A percentile compares a stretch with the other conserved stretches of the same genome.
Evolutionary conservation across 2,797 vertebrate genomes (phyloP).

Genomic region (Cyprinodon diabolis): DNA sequence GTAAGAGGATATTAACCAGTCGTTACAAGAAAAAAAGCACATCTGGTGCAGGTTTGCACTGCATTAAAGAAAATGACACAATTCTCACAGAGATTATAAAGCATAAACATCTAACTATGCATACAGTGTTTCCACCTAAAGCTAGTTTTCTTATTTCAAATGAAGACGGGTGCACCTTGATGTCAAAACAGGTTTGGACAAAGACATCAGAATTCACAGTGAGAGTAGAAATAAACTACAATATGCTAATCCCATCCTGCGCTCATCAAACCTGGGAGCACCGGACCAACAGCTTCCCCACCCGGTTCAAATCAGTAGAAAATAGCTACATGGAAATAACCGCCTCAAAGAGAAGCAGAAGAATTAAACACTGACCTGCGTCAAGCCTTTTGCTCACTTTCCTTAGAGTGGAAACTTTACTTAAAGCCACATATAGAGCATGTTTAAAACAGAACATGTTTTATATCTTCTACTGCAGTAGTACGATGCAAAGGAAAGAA

Average conservation of each 20-base stretch:
- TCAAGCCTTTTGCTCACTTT: background rate
- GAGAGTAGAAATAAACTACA: conserved; percentile 41
- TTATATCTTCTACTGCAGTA: background rate
- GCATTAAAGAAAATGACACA: conserved; percentile 53
- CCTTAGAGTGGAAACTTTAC: conserved; percentile 4
- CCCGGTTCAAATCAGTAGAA: conserved; percentile 10
- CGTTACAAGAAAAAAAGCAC: conserved; percentile 59
- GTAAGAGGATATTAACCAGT: conserved; percentile 45
- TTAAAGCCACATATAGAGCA: background rate
- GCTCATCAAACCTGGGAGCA: conserved; percentile 9
- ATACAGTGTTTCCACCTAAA: conserved; percentile 39
- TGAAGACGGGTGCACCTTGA: conserved; percentile 16
- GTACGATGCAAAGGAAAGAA: background rate
- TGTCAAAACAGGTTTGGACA: conserved; percentile 21
- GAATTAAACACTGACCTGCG: conserved; percentile 5
- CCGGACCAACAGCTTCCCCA: background rate
- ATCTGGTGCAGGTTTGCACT: conserved; percentile 63
- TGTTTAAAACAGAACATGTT: background rate
- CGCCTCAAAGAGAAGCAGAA: conserved; percentile 5
- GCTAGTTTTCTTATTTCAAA: conserved; percentile 14
- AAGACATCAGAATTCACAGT: conserved; percentile 57
- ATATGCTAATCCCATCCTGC: background rate
- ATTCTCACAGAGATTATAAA: conserved; percentile 48
- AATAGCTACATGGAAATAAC: conserved; percentile 37
- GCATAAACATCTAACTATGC: conserved; percentile 37